These are phyloP conservation scores for Manis javanica DNA, from an alignment of 2,797 vertebrate species.

Conservation along the genomic window DNA sequence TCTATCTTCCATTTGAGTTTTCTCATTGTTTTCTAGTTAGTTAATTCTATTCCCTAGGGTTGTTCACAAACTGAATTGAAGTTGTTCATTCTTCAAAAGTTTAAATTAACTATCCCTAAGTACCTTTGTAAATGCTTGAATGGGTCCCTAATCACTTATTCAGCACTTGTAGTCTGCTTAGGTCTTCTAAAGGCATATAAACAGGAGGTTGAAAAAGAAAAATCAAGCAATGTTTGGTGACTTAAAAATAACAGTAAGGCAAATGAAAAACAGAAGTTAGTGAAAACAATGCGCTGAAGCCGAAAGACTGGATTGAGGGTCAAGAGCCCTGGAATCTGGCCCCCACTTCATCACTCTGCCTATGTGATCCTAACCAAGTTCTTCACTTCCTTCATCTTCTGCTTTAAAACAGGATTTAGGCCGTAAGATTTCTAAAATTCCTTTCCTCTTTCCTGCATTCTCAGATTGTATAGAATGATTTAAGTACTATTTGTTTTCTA, in stretches of 20 bases:
- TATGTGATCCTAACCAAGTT: background rate
- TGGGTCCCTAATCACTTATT: constrained; percentile 46
- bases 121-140: constrained; percentile 50
- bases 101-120: constrained; percentile 69
- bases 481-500: background rate
- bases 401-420: background rate
- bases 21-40: background rate
- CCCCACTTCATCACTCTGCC: background rate
- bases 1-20: constrained; percentile 33
- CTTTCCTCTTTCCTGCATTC: background rate
- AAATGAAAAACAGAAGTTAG: background rate
- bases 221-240: background rate
- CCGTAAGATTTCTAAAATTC: background rate
- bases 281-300: background rate
- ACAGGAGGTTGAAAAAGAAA: background rate
- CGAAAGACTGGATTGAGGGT: background rate
- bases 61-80: constrained; percentile 47
- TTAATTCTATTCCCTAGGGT: constrained; percentile 49
- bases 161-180: background rate
- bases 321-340: background rate
- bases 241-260: background rate
- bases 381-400: background rate
- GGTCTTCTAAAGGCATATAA: background rate
- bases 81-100: constrained; percentile 66
- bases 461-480: background rate